These are phyloP conservation scores for Drosophila auraria DNA, from an alignment of 1,140 invertebrate genomes.

Conservation along the genomic window DNA sequence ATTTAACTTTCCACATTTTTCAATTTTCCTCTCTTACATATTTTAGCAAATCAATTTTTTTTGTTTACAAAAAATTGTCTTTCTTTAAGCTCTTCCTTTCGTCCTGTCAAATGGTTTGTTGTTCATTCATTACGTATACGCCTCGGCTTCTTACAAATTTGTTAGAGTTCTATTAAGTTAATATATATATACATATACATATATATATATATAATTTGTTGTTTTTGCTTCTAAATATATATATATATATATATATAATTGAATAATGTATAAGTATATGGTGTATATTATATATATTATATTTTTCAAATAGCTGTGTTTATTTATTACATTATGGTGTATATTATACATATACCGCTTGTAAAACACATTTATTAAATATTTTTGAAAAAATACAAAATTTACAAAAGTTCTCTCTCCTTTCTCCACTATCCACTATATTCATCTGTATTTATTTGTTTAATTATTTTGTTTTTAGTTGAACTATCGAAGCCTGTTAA, in stretches of 20 bases:
- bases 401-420: constrained; percentile 38
- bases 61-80: constrained; percentile 35
- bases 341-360: constrained; percentile 16
- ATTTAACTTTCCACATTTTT: constrained; percentile 35
- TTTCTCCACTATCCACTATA: not conserved
- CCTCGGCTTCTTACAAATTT: constrained; percentile 42
- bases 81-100: constrained; percentile 34
- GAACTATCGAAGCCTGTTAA: constrained; percentile 49
- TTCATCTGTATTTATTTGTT: not conserved
- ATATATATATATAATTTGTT: constrained; percentile 14
- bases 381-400: constrained; percentile 59
- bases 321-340: constrained; percentile 17
- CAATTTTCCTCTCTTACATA: constrained; percentile 3
- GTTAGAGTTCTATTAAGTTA: constrained; percentile 31
- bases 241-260: constrained; percentile 36
- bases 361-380: constrained; percentile 36
- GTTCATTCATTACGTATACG: constrained; percentile 38
- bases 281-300: constrained; percentile 39
- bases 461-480: constrained; percentile 20
- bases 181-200: not conserved
- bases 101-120: constrained; percentile 9
- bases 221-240: constrained; percentile 26
- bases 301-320: constrained; percentile 17
- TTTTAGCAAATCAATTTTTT: constrained; percentile 9
- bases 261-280: constrained; percentile 37